Evolutionary conservation across 1,140 invertebrate species (phyloP).

Genomic region (Drosophila rufa): DNA sequence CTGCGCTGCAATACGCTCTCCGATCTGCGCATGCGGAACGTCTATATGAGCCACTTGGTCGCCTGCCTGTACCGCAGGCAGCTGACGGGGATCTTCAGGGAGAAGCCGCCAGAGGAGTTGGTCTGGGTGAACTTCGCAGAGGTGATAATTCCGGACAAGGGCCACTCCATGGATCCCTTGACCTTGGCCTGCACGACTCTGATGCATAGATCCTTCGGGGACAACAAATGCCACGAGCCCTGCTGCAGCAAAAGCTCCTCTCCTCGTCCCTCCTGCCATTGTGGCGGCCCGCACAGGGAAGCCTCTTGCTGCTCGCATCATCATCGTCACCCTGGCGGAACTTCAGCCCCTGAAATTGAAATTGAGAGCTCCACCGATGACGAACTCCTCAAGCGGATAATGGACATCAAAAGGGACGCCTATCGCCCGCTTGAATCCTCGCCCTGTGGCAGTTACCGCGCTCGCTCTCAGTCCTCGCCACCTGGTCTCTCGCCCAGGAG

Average conservation of each 20-base stretch:
- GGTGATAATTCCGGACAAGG: not conserved
- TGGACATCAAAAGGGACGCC: not conserved
- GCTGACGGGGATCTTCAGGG: conserved; percentile 48
- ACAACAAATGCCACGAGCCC: not conserved
- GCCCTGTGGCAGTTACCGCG: not conserved
- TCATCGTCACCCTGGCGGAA: not conserved
- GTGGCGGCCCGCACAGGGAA: not conserved
- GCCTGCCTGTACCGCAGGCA: conserved; percentile 57
- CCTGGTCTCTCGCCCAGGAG: not conserved
- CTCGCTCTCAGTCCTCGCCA: conserved; percentile 23
- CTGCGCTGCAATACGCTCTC: conserved; percentile 34
- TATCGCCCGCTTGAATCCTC: not conserved
- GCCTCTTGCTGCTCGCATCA: not conserved
- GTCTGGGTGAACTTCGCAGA: conserved; percentile 53
- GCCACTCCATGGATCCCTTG: not conserved
- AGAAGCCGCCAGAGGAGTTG: conserved; percentile 40
- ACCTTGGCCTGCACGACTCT: not conserved
- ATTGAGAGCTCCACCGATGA: not conserved
- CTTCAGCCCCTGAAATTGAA: too few species aligned
- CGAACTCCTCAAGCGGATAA: not conserved
- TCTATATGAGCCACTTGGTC: conserved; percentile 70
- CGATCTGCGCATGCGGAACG: conserved; percentile 60
- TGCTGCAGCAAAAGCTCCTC: not conserved
- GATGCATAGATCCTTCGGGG: not conserved
- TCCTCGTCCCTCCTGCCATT: not conserved